Evolutionary conservation across 1,140 invertebrate genomes (phyloP).

Genomic region (Campoletis sonorensis): DNA sequence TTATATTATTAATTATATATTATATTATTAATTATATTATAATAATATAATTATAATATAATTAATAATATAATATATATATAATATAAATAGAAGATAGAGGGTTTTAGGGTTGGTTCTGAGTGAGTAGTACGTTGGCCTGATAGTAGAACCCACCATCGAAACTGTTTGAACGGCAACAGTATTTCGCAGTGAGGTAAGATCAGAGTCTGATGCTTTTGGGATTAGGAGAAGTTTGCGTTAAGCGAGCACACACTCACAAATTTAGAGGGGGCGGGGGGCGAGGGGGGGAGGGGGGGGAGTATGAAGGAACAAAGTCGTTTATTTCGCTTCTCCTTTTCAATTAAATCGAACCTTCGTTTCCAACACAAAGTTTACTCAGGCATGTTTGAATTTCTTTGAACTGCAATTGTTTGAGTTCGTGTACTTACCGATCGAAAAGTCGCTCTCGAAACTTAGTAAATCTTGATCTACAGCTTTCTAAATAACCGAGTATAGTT

Average conservation of each 20-base stretch:
- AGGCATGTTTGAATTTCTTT: no score
- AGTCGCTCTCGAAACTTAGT: not conserved
- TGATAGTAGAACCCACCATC: slow-evolving; percentile 6
- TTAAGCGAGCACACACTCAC: not conserved
- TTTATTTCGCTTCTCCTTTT: slow-evolving; percentile 20
- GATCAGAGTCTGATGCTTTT: slow-evolving; percentile 7
- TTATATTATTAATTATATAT: no score
- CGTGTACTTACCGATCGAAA: not conserved
- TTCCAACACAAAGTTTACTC: no score
- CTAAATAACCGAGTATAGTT: not conserved
- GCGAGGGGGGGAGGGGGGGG: no score
- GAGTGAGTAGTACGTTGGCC: not conserved
- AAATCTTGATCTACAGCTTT: not conserved
- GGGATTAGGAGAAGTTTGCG: slow-evolving; percentile 31
- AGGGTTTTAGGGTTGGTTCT: no score
- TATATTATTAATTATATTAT: no score
- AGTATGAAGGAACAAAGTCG: not conserved
- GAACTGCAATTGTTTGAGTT: no score
- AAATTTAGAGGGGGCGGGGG: no score
- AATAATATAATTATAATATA: no score
- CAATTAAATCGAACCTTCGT: not conserved
- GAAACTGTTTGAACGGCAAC: not conserved
- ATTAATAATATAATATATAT: no score
- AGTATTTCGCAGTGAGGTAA: slow-evolving; percentile 6
- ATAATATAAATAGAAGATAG: no score